Conservation (phyloP, 2,797 vertebrate genomes). For the Limosa lapponica region DNA sequence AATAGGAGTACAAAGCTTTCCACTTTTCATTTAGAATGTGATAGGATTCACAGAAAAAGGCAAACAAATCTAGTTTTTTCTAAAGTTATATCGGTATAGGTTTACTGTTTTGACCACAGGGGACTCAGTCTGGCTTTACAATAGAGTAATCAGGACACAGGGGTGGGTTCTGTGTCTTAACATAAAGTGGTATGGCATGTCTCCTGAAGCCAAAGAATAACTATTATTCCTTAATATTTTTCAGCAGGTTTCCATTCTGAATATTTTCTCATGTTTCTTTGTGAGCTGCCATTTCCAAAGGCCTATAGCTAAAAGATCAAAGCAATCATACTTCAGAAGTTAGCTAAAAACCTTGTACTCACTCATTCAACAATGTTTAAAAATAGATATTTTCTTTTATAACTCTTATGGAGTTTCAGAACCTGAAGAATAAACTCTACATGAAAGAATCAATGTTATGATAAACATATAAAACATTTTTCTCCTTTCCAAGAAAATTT, state of each 20-base stretch:
- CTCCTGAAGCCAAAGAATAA: neutral
- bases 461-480: neutral
- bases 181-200: neutral
- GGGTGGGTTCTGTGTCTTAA: neutral
- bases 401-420: conserved; percentile 9
- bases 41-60: neutral
- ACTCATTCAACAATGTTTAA: conserved; percentile 4
- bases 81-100: neutral
- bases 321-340: neutral
- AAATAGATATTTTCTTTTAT: conserved; percentile 19
- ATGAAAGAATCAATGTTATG: conserved; percentile 22
- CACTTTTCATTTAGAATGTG: neutral
- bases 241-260: neutral
- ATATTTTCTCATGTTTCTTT: neutral
- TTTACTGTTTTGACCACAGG: neutral
- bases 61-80: neutral
- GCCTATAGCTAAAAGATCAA: neutral
- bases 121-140: neutral
- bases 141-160: neutral
- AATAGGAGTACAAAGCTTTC: neutral
- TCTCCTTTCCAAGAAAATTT: neutral
- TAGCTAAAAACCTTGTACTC: neutral
- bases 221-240: neutral
- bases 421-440: conserved; percentile 14
- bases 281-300: neutral